Conservation (phyloP, 1,140 invertebrate genomes). For the Dysdera silvatica region DNA sequence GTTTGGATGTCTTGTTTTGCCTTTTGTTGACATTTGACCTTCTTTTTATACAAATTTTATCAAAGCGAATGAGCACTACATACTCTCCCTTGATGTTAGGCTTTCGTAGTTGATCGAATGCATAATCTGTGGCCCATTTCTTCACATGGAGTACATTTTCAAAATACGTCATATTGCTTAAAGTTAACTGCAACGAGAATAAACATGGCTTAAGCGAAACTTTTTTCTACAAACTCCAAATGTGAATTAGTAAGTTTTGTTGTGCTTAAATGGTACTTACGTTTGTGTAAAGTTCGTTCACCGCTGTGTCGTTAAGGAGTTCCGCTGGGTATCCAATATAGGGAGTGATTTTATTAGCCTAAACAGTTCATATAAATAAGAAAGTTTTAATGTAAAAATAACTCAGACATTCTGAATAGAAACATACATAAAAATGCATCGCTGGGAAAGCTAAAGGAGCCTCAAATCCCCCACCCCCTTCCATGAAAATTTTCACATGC, state of each 20-base stretch:
- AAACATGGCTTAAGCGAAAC: not conserved
- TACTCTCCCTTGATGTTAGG: slow-evolving; percentile 68
- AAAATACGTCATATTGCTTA: slow-evolving; percentile 43
- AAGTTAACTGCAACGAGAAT: slow-evolving; percentile 37
- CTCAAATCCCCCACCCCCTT: too few relatives aligned
- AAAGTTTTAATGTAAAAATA: too few relatives aligned
- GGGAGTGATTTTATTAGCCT: slow-evolving; percentile 40
- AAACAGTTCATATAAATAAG: too few relatives aligned
- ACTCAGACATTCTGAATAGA: too few relatives aligned
- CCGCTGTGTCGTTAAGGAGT: slow-evolving; percentile 42
- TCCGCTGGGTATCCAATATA: slow-evolving; percentile 48
- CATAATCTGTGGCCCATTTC: slow-evolving; percentile 62
- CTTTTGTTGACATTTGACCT: too few relatives aligned
- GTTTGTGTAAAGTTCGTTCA: slow-evolving; percentile 41
- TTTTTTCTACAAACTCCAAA: not conserved
- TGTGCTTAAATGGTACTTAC: slow-evolving; percentile 33
- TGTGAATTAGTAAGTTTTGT: not conserved
- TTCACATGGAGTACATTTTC: slow-evolving; percentile 60
- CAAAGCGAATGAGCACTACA: slow-evolving; percentile 5
- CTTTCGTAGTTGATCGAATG: slow-evolving; percentile 63
- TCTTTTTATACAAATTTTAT: too few relatives aligned
- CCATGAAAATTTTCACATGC: too few relatives aligned
- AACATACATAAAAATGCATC: too few relatives aligned
- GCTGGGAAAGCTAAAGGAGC: too few relatives aligned
- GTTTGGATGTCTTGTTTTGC: too few relatives aligned